Conservation (phyloP, 1,140 invertebrate species). For the Plectrocnemia conspersa region DNA sequence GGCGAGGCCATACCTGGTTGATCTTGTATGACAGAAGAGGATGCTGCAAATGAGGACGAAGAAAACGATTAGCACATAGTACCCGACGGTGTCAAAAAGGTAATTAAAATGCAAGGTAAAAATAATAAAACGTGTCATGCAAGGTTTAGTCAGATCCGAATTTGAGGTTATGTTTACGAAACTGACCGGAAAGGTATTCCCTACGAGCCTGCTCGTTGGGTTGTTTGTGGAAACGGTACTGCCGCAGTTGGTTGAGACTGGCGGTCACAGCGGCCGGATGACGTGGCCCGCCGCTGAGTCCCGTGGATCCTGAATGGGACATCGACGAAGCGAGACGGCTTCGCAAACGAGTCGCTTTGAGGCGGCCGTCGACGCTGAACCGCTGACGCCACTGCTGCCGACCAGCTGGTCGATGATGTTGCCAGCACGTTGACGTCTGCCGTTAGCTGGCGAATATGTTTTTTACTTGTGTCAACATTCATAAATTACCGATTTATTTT, state of each 20-base stretch:
- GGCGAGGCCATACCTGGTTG: too few species aligned
- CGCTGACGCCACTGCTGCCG: background rate
- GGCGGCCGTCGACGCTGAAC: background rate
- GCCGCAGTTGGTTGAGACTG: constrained; percentile 47
- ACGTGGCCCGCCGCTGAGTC: background rate
- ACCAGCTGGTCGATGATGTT: background rate
- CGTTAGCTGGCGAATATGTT: too few species aligned
- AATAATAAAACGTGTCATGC: too few species aligned
- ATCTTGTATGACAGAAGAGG: too few species aligned
- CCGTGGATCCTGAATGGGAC: background rate
- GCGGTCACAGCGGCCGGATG: background rate
- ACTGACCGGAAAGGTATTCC: background rate
- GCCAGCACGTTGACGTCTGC: too few species aligned
- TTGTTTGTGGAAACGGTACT: constrained; percentile 50
- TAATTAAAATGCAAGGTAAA: background rate
- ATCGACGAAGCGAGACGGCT: too few species aligned
- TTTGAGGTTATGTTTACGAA: background rate
- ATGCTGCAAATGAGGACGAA: constrained; percentile 28
- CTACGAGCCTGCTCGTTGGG: constrained; percentile 40
- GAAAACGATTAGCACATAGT: too few species aligned
- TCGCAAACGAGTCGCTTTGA: too few species aligned
- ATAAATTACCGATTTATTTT: too few species aligned
- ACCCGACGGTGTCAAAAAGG: background rate
- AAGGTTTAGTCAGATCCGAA: too few species aligned
- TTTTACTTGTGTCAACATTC: too few species aligned